Evolutionary conservation across 1,140 invertebrate species (phyloP).

Genomic region (Elymnias hypermnestra): DNA sequence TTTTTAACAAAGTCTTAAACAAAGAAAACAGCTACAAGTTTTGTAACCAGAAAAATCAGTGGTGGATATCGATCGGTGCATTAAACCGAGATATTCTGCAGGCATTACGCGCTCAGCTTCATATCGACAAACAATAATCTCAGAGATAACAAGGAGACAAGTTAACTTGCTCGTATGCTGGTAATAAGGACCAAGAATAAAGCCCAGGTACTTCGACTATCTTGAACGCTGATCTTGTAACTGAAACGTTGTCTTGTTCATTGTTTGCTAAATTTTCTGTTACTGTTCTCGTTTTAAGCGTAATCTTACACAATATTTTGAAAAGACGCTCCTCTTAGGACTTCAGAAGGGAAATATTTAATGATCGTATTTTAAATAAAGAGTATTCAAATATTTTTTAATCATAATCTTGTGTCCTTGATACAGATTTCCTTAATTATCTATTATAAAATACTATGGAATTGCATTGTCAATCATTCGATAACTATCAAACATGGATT

Average conservation of each 20-base stretch:
- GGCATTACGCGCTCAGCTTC: constrained; percentile 26
- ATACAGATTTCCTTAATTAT: too few relatives aligned
- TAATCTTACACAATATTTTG: neutral
- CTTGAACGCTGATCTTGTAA: constrained; percentile 58
- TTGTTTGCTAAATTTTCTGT: constrained; percentile 37
- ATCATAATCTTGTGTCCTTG: too few relatives aligned
- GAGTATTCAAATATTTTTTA: too few relatives aligned
- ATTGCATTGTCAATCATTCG: too few relatives aligned
- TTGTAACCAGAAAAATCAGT: constrained; percentile 17
- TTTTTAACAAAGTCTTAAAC: too few relatives aligned
- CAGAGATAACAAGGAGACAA: constrained; percentile 62
- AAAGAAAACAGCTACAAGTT: too few relatives aligned
- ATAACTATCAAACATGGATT: too few relatives aligned
- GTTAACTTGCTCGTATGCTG: constrained; percentile 61
- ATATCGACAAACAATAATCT: constrained; percentile 68
- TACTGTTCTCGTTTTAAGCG: constrained; percentile 16
- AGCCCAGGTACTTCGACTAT: constrained; percentile 56
- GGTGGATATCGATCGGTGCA: constrained; percentile 30
- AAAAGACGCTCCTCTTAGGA: too few relatives aligned
- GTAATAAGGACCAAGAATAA: constrained; percentile 61
- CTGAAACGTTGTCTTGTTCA: constrained; percentile 64
- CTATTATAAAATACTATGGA: too few relatives aligned
- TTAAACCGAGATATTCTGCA: constrained; percentile 24
- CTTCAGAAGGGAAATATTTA: too few relatives aligned
- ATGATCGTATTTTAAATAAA: too few relatives aligned